phyloP scores from a whole-genome alignment of 2,797 vertebrate species.

The Sardinella longiceps region DNA sequence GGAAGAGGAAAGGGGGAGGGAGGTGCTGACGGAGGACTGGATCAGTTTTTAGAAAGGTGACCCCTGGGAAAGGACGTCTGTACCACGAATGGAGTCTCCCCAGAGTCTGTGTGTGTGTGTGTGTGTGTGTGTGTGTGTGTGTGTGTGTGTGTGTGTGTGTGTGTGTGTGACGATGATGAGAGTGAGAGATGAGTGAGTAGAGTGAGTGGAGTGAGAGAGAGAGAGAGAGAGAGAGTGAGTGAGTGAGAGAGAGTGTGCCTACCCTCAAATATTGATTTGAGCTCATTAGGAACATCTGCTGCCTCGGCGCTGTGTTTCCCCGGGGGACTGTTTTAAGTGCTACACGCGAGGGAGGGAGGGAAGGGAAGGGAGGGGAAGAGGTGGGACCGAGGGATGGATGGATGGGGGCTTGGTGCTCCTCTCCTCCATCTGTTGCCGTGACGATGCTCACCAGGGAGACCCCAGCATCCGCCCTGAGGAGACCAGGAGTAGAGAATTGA shows the following conservation, averaged over 20 bases:
- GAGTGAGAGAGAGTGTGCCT: too few species aligned
- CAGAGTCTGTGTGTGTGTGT: too few species aligned
- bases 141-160: too few species aligned
- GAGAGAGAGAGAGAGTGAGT: too few species aligned
- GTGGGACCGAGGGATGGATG: neutral
- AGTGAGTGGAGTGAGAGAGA: too few species aligned
- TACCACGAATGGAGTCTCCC: too few species aligned
- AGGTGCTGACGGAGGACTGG: neutral
- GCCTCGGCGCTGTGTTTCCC: neutral
- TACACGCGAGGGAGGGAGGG: neutral
- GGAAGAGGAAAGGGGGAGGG: neutral
- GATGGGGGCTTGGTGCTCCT: neutral
- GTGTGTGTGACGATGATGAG: too few species aligned
- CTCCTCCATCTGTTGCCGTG: neutral
- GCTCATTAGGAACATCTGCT: slow-evolving; percentile 44
- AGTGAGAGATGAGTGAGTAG: too few species aligned
- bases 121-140: too few species aligned
- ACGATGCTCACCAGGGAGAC: neutral
- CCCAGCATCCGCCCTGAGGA: neutral
- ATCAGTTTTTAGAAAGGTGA: neutral
- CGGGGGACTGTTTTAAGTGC: neutral
- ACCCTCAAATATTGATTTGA: slow-evolving; percentile 42
- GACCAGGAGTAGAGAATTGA: neutral
- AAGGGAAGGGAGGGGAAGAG: too few species aligned
- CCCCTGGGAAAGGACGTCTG: too few species aligned